phyloP scores from a whole-genome alignment of 2,888 invertebrate genomes.

The Cremastinae sp. region DNA sequence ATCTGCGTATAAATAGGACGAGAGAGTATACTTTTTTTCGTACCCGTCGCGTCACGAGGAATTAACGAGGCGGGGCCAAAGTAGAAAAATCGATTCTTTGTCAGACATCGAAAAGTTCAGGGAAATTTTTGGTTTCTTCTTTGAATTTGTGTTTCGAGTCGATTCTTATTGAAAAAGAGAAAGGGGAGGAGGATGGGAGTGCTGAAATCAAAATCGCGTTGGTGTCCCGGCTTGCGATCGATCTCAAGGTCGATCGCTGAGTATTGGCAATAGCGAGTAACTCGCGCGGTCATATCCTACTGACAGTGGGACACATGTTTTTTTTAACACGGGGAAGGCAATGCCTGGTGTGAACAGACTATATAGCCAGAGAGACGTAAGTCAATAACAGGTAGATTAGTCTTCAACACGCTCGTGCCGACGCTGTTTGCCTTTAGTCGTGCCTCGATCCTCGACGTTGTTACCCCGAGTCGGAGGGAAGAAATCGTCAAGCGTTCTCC shows the following conservation, averaged over 20 bases:
- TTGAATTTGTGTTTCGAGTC: not conserved
- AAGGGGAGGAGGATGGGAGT: not conserved
- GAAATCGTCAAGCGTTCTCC: constrained; percentile 4
- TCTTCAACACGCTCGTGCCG: constrained; percentile 61
- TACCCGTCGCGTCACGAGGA: not conserved
- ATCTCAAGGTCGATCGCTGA: constrained; percentile 52
- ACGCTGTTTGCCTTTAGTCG: constrained; percentile 64
- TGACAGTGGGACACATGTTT: constrained; percentile 37
- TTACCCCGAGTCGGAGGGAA: constrained; percentile 42
- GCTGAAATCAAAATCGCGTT: constrained; percentile 12
- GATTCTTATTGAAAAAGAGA: not conserved
- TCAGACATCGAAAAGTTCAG: constrained; percentile 19
- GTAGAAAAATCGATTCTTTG: constrained; percentile 27
- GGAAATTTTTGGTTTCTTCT: not conserved
- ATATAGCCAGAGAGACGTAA: constrained; percentile 64
- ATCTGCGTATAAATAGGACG: constrained; percentile 3
- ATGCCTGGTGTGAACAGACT: constrained; percentile 33
- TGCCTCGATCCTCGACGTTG: constrained; percentile 66
- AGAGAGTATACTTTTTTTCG: constrained; percentile 1
- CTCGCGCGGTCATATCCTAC: constrained; percentile 35
- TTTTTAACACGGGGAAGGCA: constrained; percentile 42
- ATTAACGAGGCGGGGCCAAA: constrained; percentile 6
- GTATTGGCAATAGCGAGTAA: constrained; percentile 28
- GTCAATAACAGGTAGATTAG: constrained; percentile 74
- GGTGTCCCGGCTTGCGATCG: constrained; percentile 21